A percentile compares a stretch with the other conserved stretches of the same genome.
Conservation (phyloP, 2,888 invertebrate genomes). For the Andrena hattorfiana region DNA sequence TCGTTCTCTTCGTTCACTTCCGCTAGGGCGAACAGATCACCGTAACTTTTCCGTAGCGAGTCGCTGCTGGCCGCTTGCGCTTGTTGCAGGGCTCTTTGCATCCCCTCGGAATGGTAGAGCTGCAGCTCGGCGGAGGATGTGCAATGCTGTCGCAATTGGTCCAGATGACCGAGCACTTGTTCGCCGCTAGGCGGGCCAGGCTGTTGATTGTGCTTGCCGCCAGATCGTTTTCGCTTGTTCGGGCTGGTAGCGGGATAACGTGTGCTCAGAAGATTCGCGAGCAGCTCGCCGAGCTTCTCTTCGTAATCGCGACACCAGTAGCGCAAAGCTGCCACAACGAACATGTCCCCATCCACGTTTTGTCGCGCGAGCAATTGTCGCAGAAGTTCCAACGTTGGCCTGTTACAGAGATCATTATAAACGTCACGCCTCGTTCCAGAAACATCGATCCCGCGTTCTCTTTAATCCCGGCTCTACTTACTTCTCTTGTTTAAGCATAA, state of each 20-base stretch:
- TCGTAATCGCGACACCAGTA: slow-evolving; percentile 98
- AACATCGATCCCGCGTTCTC: too few relatives aligned
- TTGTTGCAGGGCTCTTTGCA: slow-evolving; percentile 96
- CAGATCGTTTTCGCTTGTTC: slow-evolving; percentile 95
- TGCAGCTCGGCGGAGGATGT: slow-evolving; percentile 84
- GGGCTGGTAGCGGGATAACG: slow-evolving; percentile 95
- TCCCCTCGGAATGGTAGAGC: slow-evolving; percentile 94
- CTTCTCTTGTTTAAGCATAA: slow-evolving; percentile 96
- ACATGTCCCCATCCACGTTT: slow-evolving; percentile 91
- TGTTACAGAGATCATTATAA: slow-evolving; percentile 76
- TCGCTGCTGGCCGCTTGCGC: slow-evolving; percentile 96
- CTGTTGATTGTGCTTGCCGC: slow-evolving; percentile 89
- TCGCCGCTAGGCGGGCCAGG: slow-evolving; percentile 92
- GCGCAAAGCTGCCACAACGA: slow-evolving; percentile 95
- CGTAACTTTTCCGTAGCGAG: slow-evolving; percentile 95
- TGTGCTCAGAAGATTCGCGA: slow-evolving; percentile 92
- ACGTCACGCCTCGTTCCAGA: neutral
- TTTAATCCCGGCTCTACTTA: slow-evolving; percentile 78
- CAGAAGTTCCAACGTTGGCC: slow-evolving; percentile 94
- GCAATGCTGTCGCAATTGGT: slow-evolving; percentile 93
- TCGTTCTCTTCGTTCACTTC: slow-evolving; percentile 91
- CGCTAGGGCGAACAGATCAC: slow-evolving; percentile 95
- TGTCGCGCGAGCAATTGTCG: slow-evolving; percentile 93
- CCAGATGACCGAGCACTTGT: slow-evolving; percentile 96
- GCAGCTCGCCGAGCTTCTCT: slow-evolving; percentile 93